Evolutionary conservation across 2,797 vertebrate species (phyloP), one percentile per base, ranked within the genome.

Genomic region (Pachyuromys duprasi): DNA sequence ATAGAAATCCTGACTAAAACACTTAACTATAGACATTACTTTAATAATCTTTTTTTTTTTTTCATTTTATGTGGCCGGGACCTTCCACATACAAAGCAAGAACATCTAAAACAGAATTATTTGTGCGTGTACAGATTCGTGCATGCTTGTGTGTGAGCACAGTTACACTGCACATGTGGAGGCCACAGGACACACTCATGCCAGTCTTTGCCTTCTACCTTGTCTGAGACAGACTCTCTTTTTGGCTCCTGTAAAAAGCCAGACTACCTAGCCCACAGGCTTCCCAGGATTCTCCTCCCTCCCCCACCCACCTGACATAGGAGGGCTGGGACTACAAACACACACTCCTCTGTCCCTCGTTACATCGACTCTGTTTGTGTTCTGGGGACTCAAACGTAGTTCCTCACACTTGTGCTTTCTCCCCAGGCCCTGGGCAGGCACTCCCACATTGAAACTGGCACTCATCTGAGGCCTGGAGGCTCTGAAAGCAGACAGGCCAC

Each of bases 91-190:
- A 31, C 53, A 28, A 24, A 78, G 31, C 7, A 17, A 63, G 39
- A 63, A 63, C 80, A 63, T 42, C 57, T 82, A 42, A 63, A 63
- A 42, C 57, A 82, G 60, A 82, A 11, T 2, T 39, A 8, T 4
- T 31, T 26, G 3, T n/a, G 31, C 17, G 3, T 53, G 2, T 2
- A 2, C 15, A 13, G 20, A 13, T 28, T 4, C 55, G 17, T 18
- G 31, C 82, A 84, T 57, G 15, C 42, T 70, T 57, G n/a, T 86
- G 49, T 55, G n/a, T 36, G 33, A 57, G 8, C 39, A 4, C n/a
- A 57, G 67, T 67, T 24, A 0, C 15, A 49, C n/a, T 57, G 24
- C 69, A 39, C 15, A 8, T 4, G n/a, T 31, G n/a, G 18, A 57
- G 9, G 9, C 31, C 70, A 72, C 24, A 87, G n/a, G 67, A 60